A percentile compares a stretch with the other conserved stretches of the same genome.
These are phyloP conservation scores for Micronycteris hirsuta DNA, from an alignment of 2,113 vertebrate genomes.

Conservation along the genomic window DNA sequence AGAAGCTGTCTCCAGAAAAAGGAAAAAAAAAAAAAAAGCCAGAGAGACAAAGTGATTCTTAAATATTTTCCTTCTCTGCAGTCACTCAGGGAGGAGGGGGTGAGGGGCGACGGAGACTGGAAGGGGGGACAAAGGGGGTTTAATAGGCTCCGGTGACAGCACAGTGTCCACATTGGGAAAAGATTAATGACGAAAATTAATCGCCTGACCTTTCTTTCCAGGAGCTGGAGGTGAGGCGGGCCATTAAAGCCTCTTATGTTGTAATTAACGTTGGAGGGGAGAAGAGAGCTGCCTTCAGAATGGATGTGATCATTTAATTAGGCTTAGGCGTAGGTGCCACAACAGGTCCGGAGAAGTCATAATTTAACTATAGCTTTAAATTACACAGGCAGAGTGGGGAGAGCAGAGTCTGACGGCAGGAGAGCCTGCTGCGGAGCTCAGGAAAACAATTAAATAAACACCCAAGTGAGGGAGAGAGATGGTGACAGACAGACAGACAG, in stretches of 20 bases:
- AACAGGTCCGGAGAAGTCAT: constrained; percentile 93
- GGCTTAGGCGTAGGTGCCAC: constrained; percentile 90
- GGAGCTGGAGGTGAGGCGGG: constrained; percentile 95
- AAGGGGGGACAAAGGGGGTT: constrained; percentile 74
- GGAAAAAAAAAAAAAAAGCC: not conserved
- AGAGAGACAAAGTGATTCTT: constrained; percentile 78
- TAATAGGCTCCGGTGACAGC: constrained; percentile 86
- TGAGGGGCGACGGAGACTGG: constrained; percentile 55
- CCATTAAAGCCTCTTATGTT: constrained; percentile 98
- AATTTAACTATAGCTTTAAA: constrained; percentile 94
- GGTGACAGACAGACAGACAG: not conserved
- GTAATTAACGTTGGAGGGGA: constrained; percentile 94
- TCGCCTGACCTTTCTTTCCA: constrained; percentile 94
- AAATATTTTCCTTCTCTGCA: constrained; percentile 83
- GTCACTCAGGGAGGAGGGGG: constrained; percentile 70
- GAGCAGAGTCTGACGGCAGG: constrained; percentile 82
- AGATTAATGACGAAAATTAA: constrained; percentile 96
- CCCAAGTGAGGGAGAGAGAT: constrained; percentile 23
- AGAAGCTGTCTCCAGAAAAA: constrained; percentile 53
- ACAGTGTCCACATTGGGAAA: constrained; percentile 92
- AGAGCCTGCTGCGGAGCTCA: constrained; percentile 70
- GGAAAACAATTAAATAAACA: constrained; percentile 89
- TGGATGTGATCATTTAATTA: constrained; percentile 96
- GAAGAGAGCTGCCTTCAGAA: constrained; percentile 90
- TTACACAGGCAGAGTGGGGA: constrained; percentile 84